Percentiles rank a stretch among this genome's conserved stretches.
Evolutionary conservation across 2,113 vertebrate species (phyloP).

Genomic region (Phaethon lepturus): DNA sequence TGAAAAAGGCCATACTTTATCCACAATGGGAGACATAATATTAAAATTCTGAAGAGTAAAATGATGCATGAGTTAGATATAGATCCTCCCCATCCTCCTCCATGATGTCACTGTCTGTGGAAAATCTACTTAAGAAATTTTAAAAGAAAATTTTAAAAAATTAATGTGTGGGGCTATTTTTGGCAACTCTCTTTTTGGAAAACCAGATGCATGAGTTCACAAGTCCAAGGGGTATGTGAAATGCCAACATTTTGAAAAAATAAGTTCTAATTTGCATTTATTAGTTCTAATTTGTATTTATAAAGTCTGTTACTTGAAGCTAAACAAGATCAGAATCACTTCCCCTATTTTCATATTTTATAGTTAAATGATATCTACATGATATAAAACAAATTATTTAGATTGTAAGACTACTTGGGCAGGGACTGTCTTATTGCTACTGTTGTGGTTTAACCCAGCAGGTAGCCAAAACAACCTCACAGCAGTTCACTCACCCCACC

Average conservation of each 20-base stretch:
- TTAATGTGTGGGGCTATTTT: accelerated
- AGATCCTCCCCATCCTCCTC: not conserved
- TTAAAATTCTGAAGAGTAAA: not conserved
- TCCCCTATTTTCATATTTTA: not conserved
- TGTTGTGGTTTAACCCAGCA: no score
- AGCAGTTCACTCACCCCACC: no score
- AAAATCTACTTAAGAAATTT: not conserved
- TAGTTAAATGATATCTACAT: not conserved
- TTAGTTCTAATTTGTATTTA: not conserved
- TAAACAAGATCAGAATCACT: not conserved
- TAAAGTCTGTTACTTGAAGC: not conserved
- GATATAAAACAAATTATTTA: not conserved
- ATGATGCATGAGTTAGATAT: not conserved
- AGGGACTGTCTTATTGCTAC: not conserved
- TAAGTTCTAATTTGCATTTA: not conserved
- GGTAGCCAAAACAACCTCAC: no score
- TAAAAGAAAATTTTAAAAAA: not conserved
- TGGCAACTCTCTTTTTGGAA: not conserved
- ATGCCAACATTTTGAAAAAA: not conserved
- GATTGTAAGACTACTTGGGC: not conserved
- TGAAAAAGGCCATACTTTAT: not conserved
- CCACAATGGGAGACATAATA: not conserved
- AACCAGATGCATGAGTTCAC: not conserved
- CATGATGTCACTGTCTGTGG: not conserved
- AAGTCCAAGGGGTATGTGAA: not conserved